phyloP scores from a whole-genome alignment of 2,888 invertebrate species.

The Iphiclides podalirius region DNA sequence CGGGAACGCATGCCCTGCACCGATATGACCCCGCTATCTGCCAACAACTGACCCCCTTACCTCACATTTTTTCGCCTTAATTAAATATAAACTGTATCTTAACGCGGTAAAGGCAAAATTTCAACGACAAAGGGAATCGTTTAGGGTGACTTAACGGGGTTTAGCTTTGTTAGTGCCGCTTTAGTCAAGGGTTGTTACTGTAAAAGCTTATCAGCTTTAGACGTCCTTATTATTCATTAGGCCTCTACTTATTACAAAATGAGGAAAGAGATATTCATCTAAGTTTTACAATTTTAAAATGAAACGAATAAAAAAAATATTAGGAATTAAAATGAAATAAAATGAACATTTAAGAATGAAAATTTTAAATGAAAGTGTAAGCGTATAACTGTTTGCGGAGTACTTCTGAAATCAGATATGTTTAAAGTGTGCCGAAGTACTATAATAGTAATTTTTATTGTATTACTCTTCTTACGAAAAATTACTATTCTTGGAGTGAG shows the following conservation, averaged over 20 bases:
- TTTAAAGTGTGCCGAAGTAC: too few species aligned
- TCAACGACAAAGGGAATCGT: slow-evolving; percentile 28
- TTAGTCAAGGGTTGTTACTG: slow-evolving; percentile 59
- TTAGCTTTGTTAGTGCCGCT: slow-evolving; percentile 51
- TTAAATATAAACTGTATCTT: slow-evolving; percentile 50
- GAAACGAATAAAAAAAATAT: too few species aligned
- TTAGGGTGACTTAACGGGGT: slow-evolving; percentile 54
- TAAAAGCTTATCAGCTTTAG: slow-evolving; percentile 48
- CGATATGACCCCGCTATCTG: slow-evolving; percentile 66
- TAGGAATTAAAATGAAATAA: too few species aligned
- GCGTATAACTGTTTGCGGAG: too few species aligned
- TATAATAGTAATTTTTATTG: too few species aligned
- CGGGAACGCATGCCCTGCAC: slow-evolving; percentile 71
- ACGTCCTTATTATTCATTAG: slow-evolving; percentile 35
- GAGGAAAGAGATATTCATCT: too few species aligned
- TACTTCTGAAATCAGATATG: too few species aligned
- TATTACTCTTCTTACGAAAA: too few species aligned
- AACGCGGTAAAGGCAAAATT: slow-evolving; percentile 38
- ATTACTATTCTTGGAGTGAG: too few species aligned
- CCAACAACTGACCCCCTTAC: slow-evolving; percentile 58
- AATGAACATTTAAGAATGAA: too few species aligned
- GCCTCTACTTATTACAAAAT: slow-evolving; percentile 11
- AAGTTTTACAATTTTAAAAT: too few species aligned
- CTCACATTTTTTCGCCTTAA: slow-evolving; percentile 41
- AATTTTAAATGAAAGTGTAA: too few species aligned